phyloP scores from a whole-genome alignment of 2,888 invertebrate genomes.

The Drosophila trichaetosa region DNA sequence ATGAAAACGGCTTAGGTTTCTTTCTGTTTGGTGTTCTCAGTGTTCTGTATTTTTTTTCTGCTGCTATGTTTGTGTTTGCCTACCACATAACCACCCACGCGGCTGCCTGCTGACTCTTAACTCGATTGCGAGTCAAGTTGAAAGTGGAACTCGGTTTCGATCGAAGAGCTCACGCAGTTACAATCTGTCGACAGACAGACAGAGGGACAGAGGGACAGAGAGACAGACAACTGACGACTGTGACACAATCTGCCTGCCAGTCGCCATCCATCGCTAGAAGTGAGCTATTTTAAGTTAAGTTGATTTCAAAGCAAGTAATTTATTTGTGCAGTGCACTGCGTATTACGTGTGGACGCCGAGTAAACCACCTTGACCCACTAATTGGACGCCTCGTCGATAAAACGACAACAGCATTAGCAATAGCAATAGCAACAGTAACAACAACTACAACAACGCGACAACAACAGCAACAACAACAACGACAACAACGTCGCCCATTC shows the following conservation, averaged over 20 bases:
- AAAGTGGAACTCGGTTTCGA: conserved; percentile 16
- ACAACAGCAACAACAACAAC: not conserved
- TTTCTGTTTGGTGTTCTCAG: conserved; percentile 9
- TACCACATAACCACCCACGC: not conserved
- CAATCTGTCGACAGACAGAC: not conserved
- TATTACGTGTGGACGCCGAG: conserved; percentile 57
- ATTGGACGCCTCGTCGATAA: conserved; percentile 59
- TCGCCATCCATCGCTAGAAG: conserved; percentile 10
- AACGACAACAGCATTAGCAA: conserved; percentile 1
- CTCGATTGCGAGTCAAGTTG: conserved; percentile 13
- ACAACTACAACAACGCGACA: not conserved
- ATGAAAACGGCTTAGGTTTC: conserved; percentile 70
- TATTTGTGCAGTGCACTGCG: conserved; percentile 62
- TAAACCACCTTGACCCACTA: conserved; percentile 80
- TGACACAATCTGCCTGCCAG: conserved; percentile 5
- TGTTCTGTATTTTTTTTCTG: not conserved
- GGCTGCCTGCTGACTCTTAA: conserved; percentile 29
- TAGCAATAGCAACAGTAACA: not conserved
- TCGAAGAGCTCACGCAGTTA: conserved; percentile 21
- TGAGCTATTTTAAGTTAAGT: conserved; percentile 63
- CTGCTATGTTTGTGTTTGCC: conserved; percentile 8
- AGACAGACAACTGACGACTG: not conserved
- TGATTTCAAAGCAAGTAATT: conserved; percentile 56
- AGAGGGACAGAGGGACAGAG: not conserved
- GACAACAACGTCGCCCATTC: conserved; percentile 7